Percentiles rank a stretch among this genome's conserved stretches.
Evolutionary conservation across 2,888 invertebrate species (phyloP).

Genomic region (Synergus umbraculus): DNA sequence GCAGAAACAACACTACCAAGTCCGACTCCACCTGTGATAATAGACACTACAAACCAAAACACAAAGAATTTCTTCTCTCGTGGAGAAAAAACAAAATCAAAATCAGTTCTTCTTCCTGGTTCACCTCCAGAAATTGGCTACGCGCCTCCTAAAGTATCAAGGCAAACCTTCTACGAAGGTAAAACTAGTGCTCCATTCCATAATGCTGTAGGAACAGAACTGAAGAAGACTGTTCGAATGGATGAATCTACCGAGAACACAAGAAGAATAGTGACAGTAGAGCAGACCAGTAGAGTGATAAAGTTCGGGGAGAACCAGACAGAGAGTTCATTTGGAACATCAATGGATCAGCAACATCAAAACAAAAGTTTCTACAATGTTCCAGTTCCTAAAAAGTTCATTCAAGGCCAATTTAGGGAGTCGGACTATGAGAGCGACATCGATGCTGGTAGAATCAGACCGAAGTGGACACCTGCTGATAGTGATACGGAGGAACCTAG

Average conservation of each 20-base stretch:
- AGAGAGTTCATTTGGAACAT: slow-evolving; percentile 45
- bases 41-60: slow-evolving; percentile 51
- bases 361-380: slow-evolving; percentile 62
- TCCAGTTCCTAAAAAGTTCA: slow-evolving; percentile 83
- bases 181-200: slow-evolving; percentile 81
- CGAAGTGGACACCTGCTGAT: slow-evolving; percentile 83
- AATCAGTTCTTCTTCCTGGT: slow-evolving; percentile 79
- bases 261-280: slow-evolving; percentile 83
- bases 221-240: slow-evolving; percentile 84
- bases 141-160: slow-evolving; percentile 77
- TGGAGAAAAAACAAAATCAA: slow-evolving; percentile 63
- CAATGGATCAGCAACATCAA: slow-evolving; percentile 53
- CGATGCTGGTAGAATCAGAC: slow-evolving; percentile 81
- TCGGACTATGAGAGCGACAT: slow-evolving; percentile 86
- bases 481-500: slow-evolving; percentile 80
- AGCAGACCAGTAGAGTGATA: slow-evolving; percentile 84
- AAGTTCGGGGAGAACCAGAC: slow-evolving; percentile 80
- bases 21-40: slow-evolving; percentile 77
- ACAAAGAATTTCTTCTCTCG: slow-evolving; percentile 46
- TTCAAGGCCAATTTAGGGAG: slow-evolving; percentile 83
- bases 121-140: slow-evolving; percentile 81
- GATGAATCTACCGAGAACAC: slow-evolving; percentile 84
- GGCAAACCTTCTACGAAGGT: slow-evolving; percentile 80
- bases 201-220: slow-evolving; percentile 83
- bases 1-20: slow-evolving; percentile 74